Base-by-base conservation (phyloP, 2,888 invertebrate species). In the Hydrotaea cyrtoneurina region DNA sequence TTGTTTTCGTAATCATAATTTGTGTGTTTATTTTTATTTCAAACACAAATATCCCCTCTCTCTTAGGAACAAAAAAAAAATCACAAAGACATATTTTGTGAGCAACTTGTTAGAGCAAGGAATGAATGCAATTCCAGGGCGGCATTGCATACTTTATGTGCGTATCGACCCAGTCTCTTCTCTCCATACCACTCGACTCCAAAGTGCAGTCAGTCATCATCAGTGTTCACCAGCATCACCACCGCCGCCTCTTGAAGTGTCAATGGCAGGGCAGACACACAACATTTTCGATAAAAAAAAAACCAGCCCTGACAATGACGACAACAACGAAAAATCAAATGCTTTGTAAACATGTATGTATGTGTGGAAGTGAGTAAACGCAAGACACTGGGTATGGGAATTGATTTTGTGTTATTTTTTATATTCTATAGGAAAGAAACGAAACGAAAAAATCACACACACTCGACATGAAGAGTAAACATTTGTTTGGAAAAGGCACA, bases 231-330 rank as follows among this genome's bases (percentile, higher is more conserved):
- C 39, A 21, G 0, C 55, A 55, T 11, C 55, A 55, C 13, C 26
- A 23, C 23, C 59, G 26, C 15, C 26, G 74, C 78, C 78, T 75
- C 75, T 83, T 83, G 55, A 80, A 80, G 71, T 84, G 80, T 80
- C 80, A 80, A 83, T 83, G 78, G 71, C 83, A 80, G 83, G 15
- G 43, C 50, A 50, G 50, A 80, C 36, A 59, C 59, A 46, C 26
- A 59, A 1, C 10, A 39, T n/a, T 43, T 43, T 26, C 26, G 26
- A 59, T 59, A 59, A 59, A 59, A 59, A 59, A 23, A 59, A 59
- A 57, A 11, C 21, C 2, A n/a, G 53, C 5, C 53, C 2, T 31
- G 7, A 53, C 53, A 55, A 55, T 55, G 53, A n/a, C n/a, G 7
- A 53, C 53, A 55, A 55, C 21, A 19, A 59, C 59, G 11, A 11